Evolutionary conservation across 2,797 vertebrate species (phyloP).

Genomic region (Cossypha heuglini): DNA sequence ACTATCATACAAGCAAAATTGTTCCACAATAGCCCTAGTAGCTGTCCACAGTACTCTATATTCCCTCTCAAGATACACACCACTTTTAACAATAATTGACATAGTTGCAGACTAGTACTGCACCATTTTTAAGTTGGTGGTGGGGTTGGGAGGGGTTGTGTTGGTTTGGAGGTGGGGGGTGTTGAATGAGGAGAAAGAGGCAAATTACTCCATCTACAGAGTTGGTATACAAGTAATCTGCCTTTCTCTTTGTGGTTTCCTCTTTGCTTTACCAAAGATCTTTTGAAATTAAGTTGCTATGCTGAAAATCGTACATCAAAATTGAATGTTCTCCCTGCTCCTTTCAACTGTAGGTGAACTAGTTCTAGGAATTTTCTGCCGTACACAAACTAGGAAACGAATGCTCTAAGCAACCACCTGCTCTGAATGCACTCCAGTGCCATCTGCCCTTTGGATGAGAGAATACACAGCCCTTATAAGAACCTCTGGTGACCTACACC

Average conservation of each 20-base stretch:
- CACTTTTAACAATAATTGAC: not conserved
- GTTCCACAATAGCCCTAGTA: not conserved
- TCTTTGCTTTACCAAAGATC: not conserved
- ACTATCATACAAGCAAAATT: not conserved
- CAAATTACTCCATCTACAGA: not conserved
- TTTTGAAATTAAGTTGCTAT: not conserved
- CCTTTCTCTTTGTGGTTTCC: not conserved
- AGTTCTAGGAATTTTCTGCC: not conserved
- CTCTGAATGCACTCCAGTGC: not conserved
- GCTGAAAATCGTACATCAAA: not conserved
- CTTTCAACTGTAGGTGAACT: not conserved
- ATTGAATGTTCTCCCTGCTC: rapidly evolving
- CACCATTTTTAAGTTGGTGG: not conserved
- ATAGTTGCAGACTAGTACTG: not conserved
- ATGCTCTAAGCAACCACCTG: not conserved
- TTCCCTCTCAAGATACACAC: not conserved
- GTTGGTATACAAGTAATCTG: not conserved
- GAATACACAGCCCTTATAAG: not conserved
- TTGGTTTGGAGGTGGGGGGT: not conserved
- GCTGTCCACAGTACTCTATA: not conserved
- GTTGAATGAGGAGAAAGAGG: not conserved
- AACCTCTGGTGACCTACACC: not conserved
- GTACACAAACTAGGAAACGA: not conserved
- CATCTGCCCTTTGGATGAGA: not conserved
- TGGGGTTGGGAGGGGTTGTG: not conserved